Evolutionary conservation across 2,888 invertebrate species (phyloP), one percentile per base, ranked within the genome.

Genomic region (Cyaniris semiargus): DNA sequence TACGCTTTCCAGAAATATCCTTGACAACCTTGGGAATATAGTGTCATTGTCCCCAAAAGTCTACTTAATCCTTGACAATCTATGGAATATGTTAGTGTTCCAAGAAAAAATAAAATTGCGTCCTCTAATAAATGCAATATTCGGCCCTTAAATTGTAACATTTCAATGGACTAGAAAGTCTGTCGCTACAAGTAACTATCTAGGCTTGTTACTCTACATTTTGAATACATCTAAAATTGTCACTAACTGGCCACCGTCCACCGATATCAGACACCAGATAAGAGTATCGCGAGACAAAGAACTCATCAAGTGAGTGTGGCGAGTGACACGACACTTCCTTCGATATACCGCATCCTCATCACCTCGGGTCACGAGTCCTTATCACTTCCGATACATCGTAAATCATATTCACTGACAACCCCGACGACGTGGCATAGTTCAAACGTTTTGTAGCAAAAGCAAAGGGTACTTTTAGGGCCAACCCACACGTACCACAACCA

Each of bases 281-380:
- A 91, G 87, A 85, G 44, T 92, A 91, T 90, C 90, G 85, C 85
- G 85, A 90, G 92, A 93, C 93, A 93, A 93, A 93, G 93, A 92
- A 90, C 93, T 90, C 91, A 93, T 93, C 92, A 92, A 89, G 86
- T 87, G 84, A 86, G 76, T 79, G 81, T 87, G 85, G 82, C 84
- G 88, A 88, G 87, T 90, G 92, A 93, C 89, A 90, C 89, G 92
- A 90, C 93, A 89, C 90, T 93, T 93, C 93, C 93, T 93, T 90
- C 89, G 92, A 92, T 92, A 92, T 90, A 34, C 38, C 83, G 86
- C 85, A 87, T 86, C 88, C 89, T 91, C 82, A 83, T 85, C 91
- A 91, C 90, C 89, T 90, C 89, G 86, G 80, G 91, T 91, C 92
- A 91, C 90, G 86, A 90, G 90, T 90, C 88, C 88, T 89, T 92